Base-by-base conservation (phyloP, 2,888 invertebrate species). In the Ptycholaimellus sp. region DNA sequence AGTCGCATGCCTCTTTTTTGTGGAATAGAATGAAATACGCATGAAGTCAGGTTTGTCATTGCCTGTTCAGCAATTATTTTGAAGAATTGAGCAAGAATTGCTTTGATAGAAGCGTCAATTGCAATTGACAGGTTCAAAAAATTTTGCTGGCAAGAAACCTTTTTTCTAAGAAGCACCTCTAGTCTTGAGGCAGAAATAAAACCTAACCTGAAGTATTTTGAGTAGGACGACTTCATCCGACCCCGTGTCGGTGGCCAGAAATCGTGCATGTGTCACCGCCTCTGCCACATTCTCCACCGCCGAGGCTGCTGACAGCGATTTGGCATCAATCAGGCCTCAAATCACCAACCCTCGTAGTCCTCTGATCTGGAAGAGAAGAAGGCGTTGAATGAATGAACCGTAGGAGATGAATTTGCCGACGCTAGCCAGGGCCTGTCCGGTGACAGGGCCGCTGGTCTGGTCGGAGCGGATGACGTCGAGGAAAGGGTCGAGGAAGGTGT, bases 371-470 rank as follows among this genome's bases (percentile, higher is more conserved):
- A 20, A 20, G 13, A 20, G 21, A 33, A 16, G 14, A 2, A 31
- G 16, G 16, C 11, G 16, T n/a, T 7, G 1, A 36, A 28, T 17
- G 11, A 28, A 34, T 19, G 93, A 67, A 41, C 82, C 83, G 65
- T 87, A 90, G 1, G 80, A 77, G 41, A 96, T 69, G 62, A 96
- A 87, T 65, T 93, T 93, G 62, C 85, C 80, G 51, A 99, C 72
- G 28, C 93, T 79, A 25, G 81, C 76, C 34, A 99, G 65, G 6
- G 93, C 90, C 36, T 87, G 67, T 57, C 81, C 85, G 31, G 96
- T 99, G 22, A 96, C 78, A 11, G 85, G 82, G 5, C 90, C 93
- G 38, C 49, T 54, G 7, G 54, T 53, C 37, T 48, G 49, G 17
- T 52, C 87, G 13, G 90, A 85, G 45, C 83, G 69, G 44, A 96